Conservation (phyloP, 2,113 vertebrate genomes). For the Tyrannus savana region DNA sequence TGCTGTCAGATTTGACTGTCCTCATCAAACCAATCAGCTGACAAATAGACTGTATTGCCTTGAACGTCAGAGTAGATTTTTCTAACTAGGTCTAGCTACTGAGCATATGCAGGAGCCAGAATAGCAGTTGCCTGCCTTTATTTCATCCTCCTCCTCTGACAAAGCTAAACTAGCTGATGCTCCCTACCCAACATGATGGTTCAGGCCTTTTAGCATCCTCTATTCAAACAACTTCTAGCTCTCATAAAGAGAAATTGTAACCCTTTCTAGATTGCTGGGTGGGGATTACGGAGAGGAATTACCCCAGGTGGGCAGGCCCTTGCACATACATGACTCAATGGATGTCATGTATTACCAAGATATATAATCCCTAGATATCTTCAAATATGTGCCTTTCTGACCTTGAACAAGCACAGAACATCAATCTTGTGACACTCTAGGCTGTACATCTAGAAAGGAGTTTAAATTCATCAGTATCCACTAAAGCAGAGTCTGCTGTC, state of each 20-base stretch:
- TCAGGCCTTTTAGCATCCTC: not conserved
- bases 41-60: conserved; percentile 46
- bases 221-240: not conserved
- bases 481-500: not conserved
- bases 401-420: not conserved
- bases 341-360: not conserved
- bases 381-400: not conserved
- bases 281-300: not conserved
- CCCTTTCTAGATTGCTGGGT: not conserved
- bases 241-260: not conserved
- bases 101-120: conserved; percentile 66
- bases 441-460: not conserved
- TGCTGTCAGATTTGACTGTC: not conserved
- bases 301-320: not conserved
- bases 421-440: not conserved
- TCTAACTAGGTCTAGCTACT: conserved; percentile 64
- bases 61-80: conserved; percentile 54
- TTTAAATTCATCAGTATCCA: not conserved
- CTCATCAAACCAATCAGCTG: conserved; percentile 15
- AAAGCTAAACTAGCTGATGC: conserved; percentile 34
- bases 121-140: conserved; percentile 60
- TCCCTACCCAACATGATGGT: not conserved
- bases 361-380: not conserved
- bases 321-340: not conserved
- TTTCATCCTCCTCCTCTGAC: conserved; percentile 58